Base-by-base conservation (phyloP, 2,797 vertebrate genomes). In the Malurus leucopterus region DNA sequence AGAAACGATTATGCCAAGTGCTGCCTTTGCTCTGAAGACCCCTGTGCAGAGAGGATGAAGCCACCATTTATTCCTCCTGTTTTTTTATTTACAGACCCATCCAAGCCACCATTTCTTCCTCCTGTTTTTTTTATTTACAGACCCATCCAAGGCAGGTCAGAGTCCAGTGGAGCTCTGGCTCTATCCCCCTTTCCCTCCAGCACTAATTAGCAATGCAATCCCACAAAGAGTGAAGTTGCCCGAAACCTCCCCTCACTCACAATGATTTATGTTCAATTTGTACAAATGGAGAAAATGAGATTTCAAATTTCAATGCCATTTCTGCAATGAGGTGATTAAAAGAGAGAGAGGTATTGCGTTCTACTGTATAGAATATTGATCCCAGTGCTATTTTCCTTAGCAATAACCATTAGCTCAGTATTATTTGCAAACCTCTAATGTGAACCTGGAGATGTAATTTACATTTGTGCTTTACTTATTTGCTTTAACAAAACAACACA, bases 361-460 rank as follows among this genome's bases (percentile, higher is more conserved):
- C 88, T 96, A 97, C 97, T 97, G 96, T 97, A 97, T 97, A 96
- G 97, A 97, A 98, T 99, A 99, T 99, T 99, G 99, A 99, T 99
- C 98, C 98, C 98, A 96, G 96, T 97, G 98, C 98, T 98, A 98
- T 98, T 99, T 99, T 98, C 98, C 98, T 99, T 98, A 94, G 98
- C 98, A 98, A 99, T 99, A 99, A 99, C 98, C 98, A 99, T 99
- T 98, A 99, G 97, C 96, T 97, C 95, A 94, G 96, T 96, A 97
- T 97, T 97, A 97, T 97, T 97, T 97, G 97, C 97, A 97, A 97
- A 97, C 96, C 96, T 97, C 96, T 96, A 97, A 97, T 97, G 97
- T 94, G 97, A 97, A 97, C 96, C 95, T 96, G 95, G 95, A 97
- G 97, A 96, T 97, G 96, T 96, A 97, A 97, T 97, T 97, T 97